Conservation (phyloP, 2,113 vertebrate genomes). For the Podocnemis expansa region DNA sequence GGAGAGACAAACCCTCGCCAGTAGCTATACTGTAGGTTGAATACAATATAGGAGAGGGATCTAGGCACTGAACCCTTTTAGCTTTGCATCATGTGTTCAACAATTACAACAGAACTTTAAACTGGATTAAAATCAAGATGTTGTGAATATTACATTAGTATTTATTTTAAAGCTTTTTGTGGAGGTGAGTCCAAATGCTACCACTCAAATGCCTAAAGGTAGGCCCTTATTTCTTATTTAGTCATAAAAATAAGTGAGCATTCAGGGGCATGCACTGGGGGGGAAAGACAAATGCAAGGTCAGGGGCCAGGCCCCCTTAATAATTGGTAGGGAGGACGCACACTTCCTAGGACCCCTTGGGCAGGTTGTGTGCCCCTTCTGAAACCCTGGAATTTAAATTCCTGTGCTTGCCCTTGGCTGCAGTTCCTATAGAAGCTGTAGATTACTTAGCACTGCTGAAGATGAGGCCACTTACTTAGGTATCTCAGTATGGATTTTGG, state of each 20-base stretch:
- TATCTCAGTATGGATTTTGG: background rate
- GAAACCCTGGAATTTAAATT: too few relatives aligned
- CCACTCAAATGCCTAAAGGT: background rate
- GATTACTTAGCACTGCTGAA: background rate
- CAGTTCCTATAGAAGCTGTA: background rate
- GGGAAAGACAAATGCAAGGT: too few relatives aligned
- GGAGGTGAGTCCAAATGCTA: background rate
- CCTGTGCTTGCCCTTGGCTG: background rate
- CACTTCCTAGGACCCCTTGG: too few relatives aligned
- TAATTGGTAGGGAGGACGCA: too few relatives aligned
- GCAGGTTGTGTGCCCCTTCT: too few relatives aligned
- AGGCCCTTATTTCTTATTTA: background rate
- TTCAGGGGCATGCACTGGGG: background rate
- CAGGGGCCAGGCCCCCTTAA: too few relatives aligned
- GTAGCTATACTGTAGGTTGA: background rate
- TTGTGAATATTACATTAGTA: background rate
- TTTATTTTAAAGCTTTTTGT: background rate
- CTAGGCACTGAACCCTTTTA: background rate
- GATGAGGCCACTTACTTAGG: background rate
- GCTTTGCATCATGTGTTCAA: background rate
- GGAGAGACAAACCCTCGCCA: background rate
- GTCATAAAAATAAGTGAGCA: background rate
- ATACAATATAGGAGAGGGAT: background rate
- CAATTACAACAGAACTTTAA: background rate
- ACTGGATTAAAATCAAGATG: rapidly evolving